A percentile compares a stretch with the other conserved stretches of the same genome.
phyloP scores from a whole-genome alignment of 2,797 vertebrate genomes.

The Florisuga fusca region DNA sequence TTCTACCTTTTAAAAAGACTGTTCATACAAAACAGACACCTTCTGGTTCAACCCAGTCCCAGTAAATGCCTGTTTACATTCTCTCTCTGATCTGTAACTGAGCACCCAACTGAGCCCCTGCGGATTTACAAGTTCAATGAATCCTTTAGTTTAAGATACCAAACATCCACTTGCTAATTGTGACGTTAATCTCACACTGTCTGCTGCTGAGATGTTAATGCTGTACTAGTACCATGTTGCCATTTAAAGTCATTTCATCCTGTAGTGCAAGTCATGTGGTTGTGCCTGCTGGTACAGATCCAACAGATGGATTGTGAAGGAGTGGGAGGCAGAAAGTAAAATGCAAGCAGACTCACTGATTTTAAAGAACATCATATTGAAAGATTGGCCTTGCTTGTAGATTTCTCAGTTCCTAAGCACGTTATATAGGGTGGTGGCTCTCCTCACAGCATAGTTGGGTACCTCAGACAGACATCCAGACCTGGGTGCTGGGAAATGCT shows the following conservation, averaged over 20 bases:
- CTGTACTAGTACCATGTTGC: constrained; percentile 5
- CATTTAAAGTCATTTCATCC: constrained; percentile 67
- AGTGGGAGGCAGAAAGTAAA: constrained; percentile 22
- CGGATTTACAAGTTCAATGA: constrained; percentile 41
- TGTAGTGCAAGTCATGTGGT: constrained; percentile 28
- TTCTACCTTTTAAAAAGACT: constrained; percentile 12
- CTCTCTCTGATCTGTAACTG: not conserved
- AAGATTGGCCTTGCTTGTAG: not conserved
- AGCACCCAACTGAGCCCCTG: constrained; percentile 10
- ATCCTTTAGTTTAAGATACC: constrained; percentile 47
- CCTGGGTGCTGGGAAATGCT: not conserved
- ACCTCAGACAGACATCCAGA: not conserved
- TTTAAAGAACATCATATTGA: not conserved
- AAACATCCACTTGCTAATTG: constrained; percentile 58
- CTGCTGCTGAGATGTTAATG: constrained; percentile 44
- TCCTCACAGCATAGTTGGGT: not conserved
- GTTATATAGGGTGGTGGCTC: not conserved
- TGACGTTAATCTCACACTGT: constrained; percentile 65
- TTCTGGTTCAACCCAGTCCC: not conserved
- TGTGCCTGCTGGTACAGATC: constrained; percentile 29
- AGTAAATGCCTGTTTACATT: constrained; percentile 35
- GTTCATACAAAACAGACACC: not conserved
- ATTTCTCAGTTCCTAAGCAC: not conserved
- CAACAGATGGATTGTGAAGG: constrained; percentile 20
- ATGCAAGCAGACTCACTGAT: not conserved